A percentile compares a stretch with the other conserved stretches of the same genome.
Conservation (phyloP, 2,797 vertebrate genomes). For the Pseudopleuronectes americanus region DNA sequence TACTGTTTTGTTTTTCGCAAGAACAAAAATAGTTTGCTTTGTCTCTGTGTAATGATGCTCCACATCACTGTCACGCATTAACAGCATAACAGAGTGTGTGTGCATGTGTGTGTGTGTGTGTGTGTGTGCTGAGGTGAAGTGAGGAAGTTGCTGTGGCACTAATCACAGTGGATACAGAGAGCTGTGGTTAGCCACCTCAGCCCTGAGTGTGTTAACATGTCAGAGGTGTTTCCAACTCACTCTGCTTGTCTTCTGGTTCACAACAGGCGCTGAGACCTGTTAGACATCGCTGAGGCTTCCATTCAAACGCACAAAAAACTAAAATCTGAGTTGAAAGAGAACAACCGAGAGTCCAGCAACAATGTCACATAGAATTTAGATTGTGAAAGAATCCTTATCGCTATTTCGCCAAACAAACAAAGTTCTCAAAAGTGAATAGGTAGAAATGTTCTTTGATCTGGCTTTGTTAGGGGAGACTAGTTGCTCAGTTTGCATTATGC, state of each 20-base stretch:
- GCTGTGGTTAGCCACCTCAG: slow-evolving; percentile 41
- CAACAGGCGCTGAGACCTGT: slow-evolving; percentile 2
- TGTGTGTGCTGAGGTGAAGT: slow-evolving; percentile 22
- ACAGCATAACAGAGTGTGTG: slow-evolving; percentile 13
- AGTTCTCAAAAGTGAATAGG: not conserved
- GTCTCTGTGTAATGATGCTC: slow-evolving; percentile 71
- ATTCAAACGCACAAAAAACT: not conserved
- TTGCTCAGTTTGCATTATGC: no score
- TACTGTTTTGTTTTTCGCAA: slow-evolving; percentile 70
- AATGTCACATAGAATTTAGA: not conserved
- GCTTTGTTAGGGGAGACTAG: no score
- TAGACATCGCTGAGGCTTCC: not conserved
- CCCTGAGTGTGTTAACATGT: slow-evolving; percentile 32
- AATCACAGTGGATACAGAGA: slow-evolving; percentile 50
- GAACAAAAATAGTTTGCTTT: slow-evolving; percentile 79
- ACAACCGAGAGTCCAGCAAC: slow-evolving; percentile 9
- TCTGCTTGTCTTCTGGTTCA: slow-evolving; percentile 31
- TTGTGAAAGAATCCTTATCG: not conserved
- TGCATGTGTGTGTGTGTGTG: not conserved
- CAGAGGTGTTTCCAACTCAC: slow-evolving; percentile 58
- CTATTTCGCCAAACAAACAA: not conserved
- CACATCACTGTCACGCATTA: slow-evolving; percentile 60
- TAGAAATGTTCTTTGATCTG: no score
- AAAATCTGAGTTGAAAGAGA: slow-evolving; percentile 1
- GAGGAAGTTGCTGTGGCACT: slow-evolving; percentile 35